Percentiles rank a stretch among this genome's conserved stretches.
Evolutionary conservation across 2,797 vertebrate species (phyloP).

Genomic region (Anas flavirostris): DNA sequence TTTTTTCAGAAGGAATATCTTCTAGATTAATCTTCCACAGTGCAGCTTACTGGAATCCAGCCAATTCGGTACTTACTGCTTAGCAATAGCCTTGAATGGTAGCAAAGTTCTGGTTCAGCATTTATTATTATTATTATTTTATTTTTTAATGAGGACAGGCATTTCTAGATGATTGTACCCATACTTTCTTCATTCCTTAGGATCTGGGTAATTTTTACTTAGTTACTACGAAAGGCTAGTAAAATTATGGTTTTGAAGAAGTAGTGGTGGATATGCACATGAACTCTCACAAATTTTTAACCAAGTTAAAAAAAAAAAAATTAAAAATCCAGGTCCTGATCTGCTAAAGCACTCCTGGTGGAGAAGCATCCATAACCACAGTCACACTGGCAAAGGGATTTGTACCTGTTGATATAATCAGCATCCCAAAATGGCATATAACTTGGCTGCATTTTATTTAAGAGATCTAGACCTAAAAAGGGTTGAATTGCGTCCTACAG

Average conservation of each 20-base stretch:
- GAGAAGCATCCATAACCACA: not conserved
- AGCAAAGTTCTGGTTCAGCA: not conserved
- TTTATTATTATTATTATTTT: not conserved
- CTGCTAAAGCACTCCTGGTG: not conserved
- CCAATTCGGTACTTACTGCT: not conserved
- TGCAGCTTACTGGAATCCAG: not conserved
- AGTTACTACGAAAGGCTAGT: not conserved
- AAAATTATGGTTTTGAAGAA: not conserved
- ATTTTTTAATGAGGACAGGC: not conserved
- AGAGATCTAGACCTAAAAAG: not conserved
- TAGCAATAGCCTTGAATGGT: not conserved
- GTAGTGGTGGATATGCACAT: not conserved
- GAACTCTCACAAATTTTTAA: not conserved
- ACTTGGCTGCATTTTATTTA: not conserved
- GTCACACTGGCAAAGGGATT: not conserved
- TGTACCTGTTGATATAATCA: not conserved
- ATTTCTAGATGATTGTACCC: not conserved
- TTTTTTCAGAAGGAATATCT: not conserved
- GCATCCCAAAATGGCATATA: not conserved
- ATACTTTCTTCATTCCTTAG: not conserved
- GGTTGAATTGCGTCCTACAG: not conserved
- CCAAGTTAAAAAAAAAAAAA: not conserved
- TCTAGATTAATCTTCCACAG: fast-evolving
- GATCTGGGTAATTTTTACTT: not conserved
- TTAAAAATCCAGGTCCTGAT: not conserved